A percentile compares a stretch with the other conserved stretches of the same genome.
These are phyloP conservation scores for Eilema caniola DNA, from an alignment of 2,888 invertebrate species.

Conservation along the genomic window DNA sequence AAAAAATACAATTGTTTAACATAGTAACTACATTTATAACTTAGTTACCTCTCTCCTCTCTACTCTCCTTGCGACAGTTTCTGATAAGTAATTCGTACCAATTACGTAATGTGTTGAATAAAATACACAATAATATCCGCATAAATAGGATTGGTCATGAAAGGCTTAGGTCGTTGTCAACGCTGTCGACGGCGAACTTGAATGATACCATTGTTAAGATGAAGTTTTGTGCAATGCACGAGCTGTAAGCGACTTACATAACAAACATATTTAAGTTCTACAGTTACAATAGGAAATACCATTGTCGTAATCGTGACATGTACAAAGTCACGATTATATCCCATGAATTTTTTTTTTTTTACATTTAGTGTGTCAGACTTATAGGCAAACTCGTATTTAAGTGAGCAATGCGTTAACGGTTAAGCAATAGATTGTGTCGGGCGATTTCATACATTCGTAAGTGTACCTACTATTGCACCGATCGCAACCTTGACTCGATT, in stretches of 20 bases:
- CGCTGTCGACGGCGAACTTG: slow-evolving; percentile 63
- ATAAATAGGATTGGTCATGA: slow-evolving; percentile 52
- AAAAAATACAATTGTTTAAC: slow-evolving; percentile 20
- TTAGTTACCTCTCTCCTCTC: slow-evolving; percentile 19
- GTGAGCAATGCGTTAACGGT: slow-evolving; percentile 23
- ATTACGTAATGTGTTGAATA: slow-evolving; percentile 38
- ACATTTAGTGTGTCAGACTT: background rate
- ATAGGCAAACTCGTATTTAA: slow-evolving; percentile 5
- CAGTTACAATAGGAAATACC: slow-evolving; percentile 20
- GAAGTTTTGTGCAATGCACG: slow-evolving; percentile 44
- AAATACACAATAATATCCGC: slow-evolving; percentile 33
- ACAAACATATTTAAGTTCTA: slow-evolving; percentile 16
- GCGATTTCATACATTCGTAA: slow-evolving; percentile 43
- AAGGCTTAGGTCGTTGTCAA: slow-evolving; percentile 57
- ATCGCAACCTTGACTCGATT: slow-evolving; percentile 53
- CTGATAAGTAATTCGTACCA: slow-evolving; percentile 8
- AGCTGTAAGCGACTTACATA: slow-evolving; percentile 51
- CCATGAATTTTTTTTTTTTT: slow-evolving; percentile 10
- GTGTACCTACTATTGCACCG: slow-evolving; percentile 40
- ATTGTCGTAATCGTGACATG: slow-evolving; percentile 7
- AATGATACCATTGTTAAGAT: slow-evolving; percentile 55
- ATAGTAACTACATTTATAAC: slow-evolving; percentile 24
- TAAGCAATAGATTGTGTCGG: slow-evolving; percentile 35
- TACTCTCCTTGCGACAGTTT: slow-evolving; percentile 23
- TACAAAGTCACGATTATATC: slow-evolving; percentile 10